phyloP scores from a whole-genome alignment of 2,888 invertebrate species.

The Zootermopsis nevadensis region DNA sequence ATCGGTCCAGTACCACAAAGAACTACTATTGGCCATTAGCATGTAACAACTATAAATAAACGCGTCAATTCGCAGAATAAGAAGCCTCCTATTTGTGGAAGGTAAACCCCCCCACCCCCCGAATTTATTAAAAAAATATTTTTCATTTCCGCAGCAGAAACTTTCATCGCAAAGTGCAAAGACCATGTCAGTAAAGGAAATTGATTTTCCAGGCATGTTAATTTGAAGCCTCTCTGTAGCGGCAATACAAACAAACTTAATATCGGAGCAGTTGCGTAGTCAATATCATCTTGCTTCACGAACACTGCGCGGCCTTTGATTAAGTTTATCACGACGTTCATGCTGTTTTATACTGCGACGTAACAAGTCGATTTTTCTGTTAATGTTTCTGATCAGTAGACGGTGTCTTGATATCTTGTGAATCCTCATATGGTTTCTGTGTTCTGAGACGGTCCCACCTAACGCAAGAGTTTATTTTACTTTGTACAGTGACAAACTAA shows the following conservation, averaged over 20 bases:
- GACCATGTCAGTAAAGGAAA: neutral
- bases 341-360: no score
- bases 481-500: no score
- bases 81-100: neutral
- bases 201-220: conserved; percentile 19
- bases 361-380: no score
- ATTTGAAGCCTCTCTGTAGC: conserved; percentile 17
- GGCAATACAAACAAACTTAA: neutral
- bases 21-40: neutral
- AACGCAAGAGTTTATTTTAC: no score
- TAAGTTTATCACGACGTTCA: neutral
- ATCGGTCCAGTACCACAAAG: neutral
- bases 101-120: neutral
- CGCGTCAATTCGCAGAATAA: neutral
- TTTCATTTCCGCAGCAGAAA: neutral
- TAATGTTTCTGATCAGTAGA: no score
- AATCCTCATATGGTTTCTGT: no score
- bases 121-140: neutral
- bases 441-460: no score
- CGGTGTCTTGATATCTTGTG: no score
- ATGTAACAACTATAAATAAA: neutral
- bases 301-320: neutral
- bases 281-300: neutral
- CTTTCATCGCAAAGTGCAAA: neutral
- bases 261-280: neutral